phyloP scores from a whole-genome alignment of 2,888 invertebrate species.

The Pycnomerus fuliginosus region DNA sequence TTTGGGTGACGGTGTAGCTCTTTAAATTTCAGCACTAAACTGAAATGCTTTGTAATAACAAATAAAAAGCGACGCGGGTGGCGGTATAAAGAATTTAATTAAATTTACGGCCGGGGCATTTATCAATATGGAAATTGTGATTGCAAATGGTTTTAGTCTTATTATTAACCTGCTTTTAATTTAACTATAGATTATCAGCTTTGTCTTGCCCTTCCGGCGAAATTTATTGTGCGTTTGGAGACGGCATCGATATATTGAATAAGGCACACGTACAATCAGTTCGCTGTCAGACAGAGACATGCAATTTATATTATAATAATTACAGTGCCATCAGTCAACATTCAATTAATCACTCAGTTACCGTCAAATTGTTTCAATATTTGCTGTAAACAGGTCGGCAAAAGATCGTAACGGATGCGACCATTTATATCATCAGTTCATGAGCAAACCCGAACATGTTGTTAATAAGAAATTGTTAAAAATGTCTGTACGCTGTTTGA shows the following conservation, averaged over 20 bases:
- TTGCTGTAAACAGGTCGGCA: too few species aligned
- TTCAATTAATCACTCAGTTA: constrained; percentile 16
- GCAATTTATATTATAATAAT: constrained; percentile 11
- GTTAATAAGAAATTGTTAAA: too few species aligned
- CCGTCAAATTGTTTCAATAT: constrained; percentile 14
- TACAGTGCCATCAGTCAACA: constrained; percentile 6
- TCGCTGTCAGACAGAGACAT: constrained; percentile 5
- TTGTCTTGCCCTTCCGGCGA: constrained; percentile 15
- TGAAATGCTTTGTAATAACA: constrained; percentile 30
- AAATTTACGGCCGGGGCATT: constrained; percentile 26
- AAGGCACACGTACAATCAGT: constrained; percentile 6
- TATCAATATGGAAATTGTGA: constrained; percentile 24
- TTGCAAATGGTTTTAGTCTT: constrained; percentile 17
- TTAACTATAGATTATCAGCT: constrained; percentile 11
- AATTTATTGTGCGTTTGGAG: constrained; percentile 13
- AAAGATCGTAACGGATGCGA: too few species aligned
- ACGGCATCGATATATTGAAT: constrained; percentile 8
- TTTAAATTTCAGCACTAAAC: constrained; percentile 24
- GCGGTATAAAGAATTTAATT: constrained; percentile 28
- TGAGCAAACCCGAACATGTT: too few species aligned
- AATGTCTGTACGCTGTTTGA: background rate
- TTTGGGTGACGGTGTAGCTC: constrained; percentile 27
- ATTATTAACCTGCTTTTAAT: constrained; percentile 17
- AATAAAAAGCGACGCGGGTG: constrained; percentile 18
- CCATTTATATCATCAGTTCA: too few species aligned